Evolutionary conservation across 2,888 invertebrate genomes (phyloP).

Genomic region (Epinotia nisella): DNA sequence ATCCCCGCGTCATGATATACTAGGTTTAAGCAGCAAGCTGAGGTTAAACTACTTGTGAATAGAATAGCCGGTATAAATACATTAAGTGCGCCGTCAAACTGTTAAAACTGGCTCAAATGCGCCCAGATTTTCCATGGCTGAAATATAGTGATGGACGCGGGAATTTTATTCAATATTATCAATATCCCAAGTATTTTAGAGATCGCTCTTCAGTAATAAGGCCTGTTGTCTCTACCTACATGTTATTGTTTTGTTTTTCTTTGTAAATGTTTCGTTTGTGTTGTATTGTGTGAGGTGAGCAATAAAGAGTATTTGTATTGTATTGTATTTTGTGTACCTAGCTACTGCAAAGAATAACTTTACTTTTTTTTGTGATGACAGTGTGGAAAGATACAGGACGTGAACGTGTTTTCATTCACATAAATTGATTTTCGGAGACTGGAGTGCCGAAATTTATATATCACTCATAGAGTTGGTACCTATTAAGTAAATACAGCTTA

Average conservation of each 20-base stretch:
- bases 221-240: too few relatives aligned
- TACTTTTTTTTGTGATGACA: background rate
- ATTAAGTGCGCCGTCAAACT: slow-evolving; percentile 83
- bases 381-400: background rate
- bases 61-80: slow-evolving; percentile 76
- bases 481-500: too few relatives aligned
- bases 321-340: background rate
- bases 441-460: background rate
- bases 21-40: background rate
- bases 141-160: slow-evolving; percentile 24
- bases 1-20: background rate
- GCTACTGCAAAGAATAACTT: background rate
- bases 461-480: background rate
- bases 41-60: slow-evolving; percentile 53
- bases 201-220: too few relatives aligned
- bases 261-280: too few relatives aligned
- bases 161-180: slow-evolving; percentile 45
- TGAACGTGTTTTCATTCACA: too few relatives aligned
- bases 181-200: background rate
- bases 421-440: background rate
- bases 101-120: slow-evolving; percentile 73
- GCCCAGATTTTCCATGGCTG: slow-evolving; percentile 50
- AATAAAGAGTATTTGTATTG: too few relatives aligned
- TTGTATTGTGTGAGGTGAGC: too few relatives aligned
- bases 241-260: too few relatives aligned